Evolutionary conservation across 1,140 invertebrate species (phyloP).

Genomic region (Diabrotica virgifera): DNA sequence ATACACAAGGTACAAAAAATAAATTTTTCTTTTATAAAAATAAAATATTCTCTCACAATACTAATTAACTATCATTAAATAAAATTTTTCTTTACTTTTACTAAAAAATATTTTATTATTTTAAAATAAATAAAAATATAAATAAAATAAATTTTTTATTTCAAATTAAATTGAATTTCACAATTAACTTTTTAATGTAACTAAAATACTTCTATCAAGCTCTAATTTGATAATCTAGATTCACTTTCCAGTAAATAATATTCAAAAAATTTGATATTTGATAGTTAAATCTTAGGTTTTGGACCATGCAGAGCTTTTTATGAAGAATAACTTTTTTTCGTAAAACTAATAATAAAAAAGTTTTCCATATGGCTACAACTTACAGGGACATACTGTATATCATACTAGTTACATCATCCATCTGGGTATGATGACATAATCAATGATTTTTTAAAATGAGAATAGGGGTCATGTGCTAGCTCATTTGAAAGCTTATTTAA

Average conservation of each 20-base stretch:
- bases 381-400: too few species aligned
- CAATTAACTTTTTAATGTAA: slow-evolving; percentile 56
- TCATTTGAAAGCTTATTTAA: too few species aligned
- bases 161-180: slow-evolving; percentile 51
- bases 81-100: slow-evolving; percentile 50
- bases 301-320: too few species aligned
- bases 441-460: too few species aligned
- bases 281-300: too few species aligned
- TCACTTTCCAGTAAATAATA: slow-evolving; percentile 65
- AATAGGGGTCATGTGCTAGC: too few species aligned
- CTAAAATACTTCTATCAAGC: slow-evolving; percentile 56
- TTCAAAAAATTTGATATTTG: too few species aligned
- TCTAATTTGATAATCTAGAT: slow-evolving; percentile 56
- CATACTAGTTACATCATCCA: too few species aligned
- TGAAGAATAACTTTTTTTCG: too few species aligned
- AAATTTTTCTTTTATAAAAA: slow-evolving; percentile 51
- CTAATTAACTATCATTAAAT: slow-evolving; percentile 51
- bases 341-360: too few species aligned
- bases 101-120: slow-evolving; percentile 49
- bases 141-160: slow-evolving; percentile 43
- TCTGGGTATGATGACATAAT: too few species aligned
- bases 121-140: slow-evolving; percentile 39
- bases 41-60: slow-evolving; percentile 47
- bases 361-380: too few species aligned
- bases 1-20: slow-evolving; percentile 65